These are phyloP conservation scores for Muraenolepis orangiensis DNA, from an alignment of 2,797 vertebrate species.

Conservation along the genomic window DNA sequence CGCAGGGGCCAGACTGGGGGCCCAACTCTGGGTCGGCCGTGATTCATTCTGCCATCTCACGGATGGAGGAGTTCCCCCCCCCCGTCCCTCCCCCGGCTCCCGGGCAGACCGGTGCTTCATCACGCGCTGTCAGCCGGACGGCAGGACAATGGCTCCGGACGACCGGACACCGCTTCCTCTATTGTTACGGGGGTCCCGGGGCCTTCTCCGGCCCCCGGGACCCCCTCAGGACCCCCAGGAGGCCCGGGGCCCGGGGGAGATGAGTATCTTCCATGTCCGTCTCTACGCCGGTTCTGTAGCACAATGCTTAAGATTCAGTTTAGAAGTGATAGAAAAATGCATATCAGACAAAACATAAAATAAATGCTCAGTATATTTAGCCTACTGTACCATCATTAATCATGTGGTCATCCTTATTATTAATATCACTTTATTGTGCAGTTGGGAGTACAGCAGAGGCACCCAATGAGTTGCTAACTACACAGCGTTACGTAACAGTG, in stretches of 20 bases:
- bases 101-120: slow-evolving; percentile 78
- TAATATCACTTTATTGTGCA: background rate
- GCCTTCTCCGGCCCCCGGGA: slow-evolving; percentile 60
- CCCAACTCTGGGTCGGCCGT: slow-evolving; percentile 70
- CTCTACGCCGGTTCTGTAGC: slow-evolving; percentile 17
- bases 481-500: background rate
- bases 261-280: slow-evolving; percentile 4
- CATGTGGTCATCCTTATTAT: background rate
- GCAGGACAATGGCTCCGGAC: slow-evolving; percentile 79
- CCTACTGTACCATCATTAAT: background rate
- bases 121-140: slow-evolving; percentile 76
- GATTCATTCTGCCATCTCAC: slow-evolving; percentile 81
- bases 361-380: background rate
- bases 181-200: slow-evolving; percentile 67
- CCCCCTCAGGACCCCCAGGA: slow-evolving; percentile 53
- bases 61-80: slow-evolving; percentile 71
- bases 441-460: background rate
- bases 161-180: slow-evolving; percentile 74
- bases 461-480: background rate
- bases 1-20: slow-evolving; percentile 54
- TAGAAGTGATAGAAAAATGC: background rate
- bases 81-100: slow-evolving; percentile 72
- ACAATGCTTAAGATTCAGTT: background rate
- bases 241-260: slow-evolving; percentile 33
- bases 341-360: background rate